phyloP scores from a whole-genome alignment of 1,140 invertebrate genomes.

The Neodiprion lecontei region DNA sequence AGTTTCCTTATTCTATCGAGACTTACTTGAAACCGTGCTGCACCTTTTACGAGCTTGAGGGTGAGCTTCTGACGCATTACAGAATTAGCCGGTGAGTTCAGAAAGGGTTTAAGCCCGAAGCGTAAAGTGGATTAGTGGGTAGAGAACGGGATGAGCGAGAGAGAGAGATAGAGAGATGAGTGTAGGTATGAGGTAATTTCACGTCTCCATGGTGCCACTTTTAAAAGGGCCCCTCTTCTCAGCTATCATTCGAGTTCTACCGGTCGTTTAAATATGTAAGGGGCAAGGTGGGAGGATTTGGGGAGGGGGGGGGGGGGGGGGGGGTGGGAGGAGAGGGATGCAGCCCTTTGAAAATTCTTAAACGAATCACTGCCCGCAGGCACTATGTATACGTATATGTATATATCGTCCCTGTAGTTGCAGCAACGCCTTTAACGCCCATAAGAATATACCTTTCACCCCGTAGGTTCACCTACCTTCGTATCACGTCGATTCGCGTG shows the following conservation, averaged over 20 bases:
- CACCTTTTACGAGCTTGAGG: conserved; percentile 46
- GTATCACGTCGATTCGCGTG: no score
- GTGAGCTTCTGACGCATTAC: conserved; percentile 60
- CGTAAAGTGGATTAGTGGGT: conserved; percentile 56
- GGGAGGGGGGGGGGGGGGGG: no score
- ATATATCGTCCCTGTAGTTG: not conserved
- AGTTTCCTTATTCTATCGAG: conserved; percentile 52
- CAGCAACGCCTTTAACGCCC: no score
- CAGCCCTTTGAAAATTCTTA: not conserved
- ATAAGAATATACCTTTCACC: no score
- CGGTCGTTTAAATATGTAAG: no score
- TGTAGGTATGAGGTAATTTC: no score
- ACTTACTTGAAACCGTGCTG: conserved; percentile 54
- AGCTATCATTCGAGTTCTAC: no score
- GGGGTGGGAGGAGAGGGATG: not conserved
- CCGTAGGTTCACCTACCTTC: no score
- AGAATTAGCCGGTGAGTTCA: conserved; percentile 58
- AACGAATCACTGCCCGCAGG: not conserved
- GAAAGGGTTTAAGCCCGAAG: conserved; percentile 54
- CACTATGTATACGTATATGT: not conserved
- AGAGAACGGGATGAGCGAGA: conserved; percentile 40
- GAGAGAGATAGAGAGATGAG: conserved; percentile 26
- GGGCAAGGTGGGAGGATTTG: no score
- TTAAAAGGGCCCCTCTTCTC: no score
- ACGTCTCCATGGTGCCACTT: no score